Evolutionary conservation across 2,113 vertebrate species (phyloP).

Genomic region (Crocuta crocuta): DNA sequence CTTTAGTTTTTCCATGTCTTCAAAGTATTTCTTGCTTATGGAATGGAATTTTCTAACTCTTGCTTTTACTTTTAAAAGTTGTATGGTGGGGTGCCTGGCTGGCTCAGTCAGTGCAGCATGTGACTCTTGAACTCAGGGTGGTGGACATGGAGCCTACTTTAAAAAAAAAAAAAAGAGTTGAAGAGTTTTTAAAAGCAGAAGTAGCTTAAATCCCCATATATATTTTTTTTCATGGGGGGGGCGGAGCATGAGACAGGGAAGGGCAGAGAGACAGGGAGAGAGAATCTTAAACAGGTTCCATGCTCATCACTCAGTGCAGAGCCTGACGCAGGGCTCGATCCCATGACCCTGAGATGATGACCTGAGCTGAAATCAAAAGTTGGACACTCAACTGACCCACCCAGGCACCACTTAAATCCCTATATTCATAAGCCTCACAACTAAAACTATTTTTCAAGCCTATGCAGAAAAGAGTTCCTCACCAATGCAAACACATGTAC

Average conservation of each 20-base stretch:
- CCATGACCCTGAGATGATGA: too few relatives aligned
- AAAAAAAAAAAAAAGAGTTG: not conserved
- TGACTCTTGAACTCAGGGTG: not conserved
- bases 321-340: too few relatives aligned
- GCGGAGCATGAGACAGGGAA: too few relatives aligned
- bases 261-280: too few relatives aligned
- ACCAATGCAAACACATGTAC: not conserved
- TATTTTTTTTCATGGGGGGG: too few relatives aligned
- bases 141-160: not conserved
- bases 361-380: too few relatives aligned
- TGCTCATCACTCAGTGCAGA: too few relatives aligned
- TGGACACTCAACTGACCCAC: too few relatives aligned
- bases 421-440: not conserved
- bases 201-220: not conserved
- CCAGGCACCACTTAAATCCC: not conserved
- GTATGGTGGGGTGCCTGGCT: not conserved
- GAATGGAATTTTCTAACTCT: not conserved
- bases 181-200: not conserved
- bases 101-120: not conserved
- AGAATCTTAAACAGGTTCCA: too few relatives aligned
- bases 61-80: constrained; percentile 37
- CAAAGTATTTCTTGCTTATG: constrained; percentile 11
- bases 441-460: not conserved
- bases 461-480: not conserved
- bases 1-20: not conserved